Evolutionary conservation across 2,888 invertebrate genomes (phyloP).

Genomic region (Meliscaeva auricollis): DNA sequence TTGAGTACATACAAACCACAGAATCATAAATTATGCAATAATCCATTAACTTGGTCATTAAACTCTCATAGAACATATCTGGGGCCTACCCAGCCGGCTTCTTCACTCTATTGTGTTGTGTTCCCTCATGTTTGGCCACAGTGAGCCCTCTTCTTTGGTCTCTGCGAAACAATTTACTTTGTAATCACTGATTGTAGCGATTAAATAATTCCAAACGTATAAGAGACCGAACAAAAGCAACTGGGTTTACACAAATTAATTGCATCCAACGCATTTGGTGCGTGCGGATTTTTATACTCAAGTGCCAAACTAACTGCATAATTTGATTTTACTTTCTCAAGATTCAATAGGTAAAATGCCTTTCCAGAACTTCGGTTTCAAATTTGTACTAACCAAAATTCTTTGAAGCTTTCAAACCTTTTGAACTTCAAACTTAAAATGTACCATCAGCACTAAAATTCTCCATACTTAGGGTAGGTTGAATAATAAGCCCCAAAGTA

Average conservation of each 20-base stretch:
- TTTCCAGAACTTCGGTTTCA: too few species aligned
- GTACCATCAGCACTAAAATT: too few species aligned
- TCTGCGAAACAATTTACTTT: slow-evolving; percentile 23
- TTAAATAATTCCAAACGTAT: slow-evolving; percentile 58
- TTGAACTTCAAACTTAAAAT: too few species aligned
- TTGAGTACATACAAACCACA: slow-evolving; percentile 24
- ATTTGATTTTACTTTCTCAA: too few species aligned
- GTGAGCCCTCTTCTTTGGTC: not conserved
- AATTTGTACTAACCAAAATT: too few species aligned
- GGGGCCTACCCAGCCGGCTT: slow-evolving; percentile 4
- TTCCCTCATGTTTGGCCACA: slow-evolving; percentile 12
- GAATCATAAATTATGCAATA: slow-evolving; percentile 65
- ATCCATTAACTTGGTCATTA: slow-evolving; percentile 59
- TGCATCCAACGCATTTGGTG: slow-evolving; percentile 59
- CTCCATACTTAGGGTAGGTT: not conserved
- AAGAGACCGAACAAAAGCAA: not conserved
- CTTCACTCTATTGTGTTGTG: not conserved
- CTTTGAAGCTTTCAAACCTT: too few species aligned
- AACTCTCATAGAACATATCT: slow-evolving; percentile 13
- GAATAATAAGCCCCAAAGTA: not conserved
- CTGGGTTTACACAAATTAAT: slow-evolving; percentile 51
- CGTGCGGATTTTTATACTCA: slow-evolving; percentile 12
- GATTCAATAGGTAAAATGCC: too few species aligned
- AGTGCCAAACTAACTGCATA: not conserved
- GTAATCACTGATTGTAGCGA: slow-evolving; percentile 64